Evolutionary conservation across 2,888 invertebrate species (phyloP), one percentile per base, ranked within the genome.

Genomic region (Zhuqinia jingwanae): DNA sequence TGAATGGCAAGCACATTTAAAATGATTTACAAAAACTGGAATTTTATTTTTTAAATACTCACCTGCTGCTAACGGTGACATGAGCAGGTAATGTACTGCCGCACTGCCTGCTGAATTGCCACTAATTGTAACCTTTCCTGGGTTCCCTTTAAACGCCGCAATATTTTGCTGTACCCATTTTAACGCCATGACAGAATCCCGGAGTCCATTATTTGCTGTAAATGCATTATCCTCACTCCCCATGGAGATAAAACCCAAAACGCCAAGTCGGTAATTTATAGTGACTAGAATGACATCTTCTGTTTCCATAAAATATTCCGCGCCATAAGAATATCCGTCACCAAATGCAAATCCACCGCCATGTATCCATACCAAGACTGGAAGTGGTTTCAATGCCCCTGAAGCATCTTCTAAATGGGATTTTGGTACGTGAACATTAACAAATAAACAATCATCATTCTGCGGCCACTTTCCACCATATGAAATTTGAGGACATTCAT

Each of bases 251-350:
- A 76, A 76, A 10, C 76, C 76, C 1, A 53, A 20, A 15, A 56
- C 20, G 0, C 56, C 76, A 1, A 76, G n/a, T 13, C 76, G 53
- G 11, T 76, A 76, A 17, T 76, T 76, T 27, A 76, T 13, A 8
- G 30, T 56, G 30, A 76, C 36, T 0, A 56, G n/a, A n/a, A 76
- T 58, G 1, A 76, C 76, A 8, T 76, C 56, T 2, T 56, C 58
- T 20, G 53, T 76, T 76, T 76, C 76, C 76, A 76, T 76, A 10
- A 76, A 56, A 42, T 76, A 76, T 15, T 76, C 76, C 1, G 76
- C 56, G 1, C 76, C 76, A n/a, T 76, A 76, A 11, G 6, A 6
- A 30, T 30, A 11, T 25, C 76, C 76, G 13, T 53, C 53, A 2
- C 76, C 76, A n/a, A 76, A 56, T 2, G 76, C 17, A 53, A 76